A percentile compares a stretch with the other conserved stretches of the same genome.
These are phyloP conservation scores for Spodoptera picta DNA, from an alignment of 2,888 invertebrate species.

Conservation along the genomic window DNA sequence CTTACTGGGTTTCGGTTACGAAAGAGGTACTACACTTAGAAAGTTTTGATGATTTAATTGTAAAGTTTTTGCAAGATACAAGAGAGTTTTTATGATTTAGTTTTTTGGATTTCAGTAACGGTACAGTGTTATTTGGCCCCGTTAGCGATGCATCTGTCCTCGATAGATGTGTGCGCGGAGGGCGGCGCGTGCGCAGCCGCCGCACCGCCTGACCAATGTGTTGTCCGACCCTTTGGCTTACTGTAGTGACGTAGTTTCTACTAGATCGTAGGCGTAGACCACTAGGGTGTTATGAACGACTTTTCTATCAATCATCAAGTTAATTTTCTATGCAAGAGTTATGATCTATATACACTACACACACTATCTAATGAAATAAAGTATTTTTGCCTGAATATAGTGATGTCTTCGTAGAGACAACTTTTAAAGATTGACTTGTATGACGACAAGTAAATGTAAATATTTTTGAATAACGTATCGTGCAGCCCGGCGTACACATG, in stretches of 20 bases:
- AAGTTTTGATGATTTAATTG: constrained; percentile 88
- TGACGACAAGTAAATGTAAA: constrained; percentile 85
- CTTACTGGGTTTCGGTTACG: constrained; percentile 97
- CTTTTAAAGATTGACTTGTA: constrained; percentile 82
- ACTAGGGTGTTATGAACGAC: constrained; percentile 87
- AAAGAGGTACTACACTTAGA: constrained; percentile 95
- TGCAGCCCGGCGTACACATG: constrained; percentile 79
- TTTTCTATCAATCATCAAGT: constrained; percentile 87
- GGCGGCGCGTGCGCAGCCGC: constrained; percentile 70
- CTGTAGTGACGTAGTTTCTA: constrained; percentile 87
- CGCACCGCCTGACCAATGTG: constrained; percentile 70
- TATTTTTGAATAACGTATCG: constrained; percentile 80
- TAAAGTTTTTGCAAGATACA: constrained; percentile 88
- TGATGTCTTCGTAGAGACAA: constrained; percentile 87
- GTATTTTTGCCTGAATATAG: constrained; percentile 86
- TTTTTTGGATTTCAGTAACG: constrained; percentile 88
- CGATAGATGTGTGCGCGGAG: constrained; percentile 83
- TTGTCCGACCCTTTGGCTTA: constrained; percentile 88
- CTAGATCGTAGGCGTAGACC: constrained; percentile 88
- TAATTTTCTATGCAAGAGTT: constrained; percentile 88
- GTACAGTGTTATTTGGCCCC: constrained; percentile 89
- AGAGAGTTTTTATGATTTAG: constrained; percentile 88
- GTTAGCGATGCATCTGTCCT: constrained; percentile 89
- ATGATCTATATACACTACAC: constrained; percentile 85
- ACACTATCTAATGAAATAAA: constrained; percentile 82